A percentile compares a stretch with the other conserved stretches of the same genome.
These are phyloP conservation scores for Hafferia zeledoni DNA, from an alignment of 2,797 vertebrate genomes.

Conservation along the genomic window DNA sequence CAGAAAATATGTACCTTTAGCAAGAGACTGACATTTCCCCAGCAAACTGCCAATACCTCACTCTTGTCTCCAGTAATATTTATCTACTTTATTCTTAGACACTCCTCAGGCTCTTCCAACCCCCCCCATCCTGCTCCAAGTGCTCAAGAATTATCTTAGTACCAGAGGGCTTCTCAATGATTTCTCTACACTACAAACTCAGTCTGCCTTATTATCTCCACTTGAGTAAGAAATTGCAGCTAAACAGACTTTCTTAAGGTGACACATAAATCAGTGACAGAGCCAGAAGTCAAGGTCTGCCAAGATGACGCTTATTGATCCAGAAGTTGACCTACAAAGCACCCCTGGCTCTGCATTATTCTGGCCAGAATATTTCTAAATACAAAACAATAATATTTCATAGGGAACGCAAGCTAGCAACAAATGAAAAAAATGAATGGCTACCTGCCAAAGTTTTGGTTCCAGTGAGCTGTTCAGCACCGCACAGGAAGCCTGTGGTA, in stretches of 20 bases:
- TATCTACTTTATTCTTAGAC: conserved; percentile 9
- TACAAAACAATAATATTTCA: neutral
- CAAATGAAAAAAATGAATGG: neutral
- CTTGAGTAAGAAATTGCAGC: conserved; percentile 34
- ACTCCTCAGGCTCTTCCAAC: neutral
- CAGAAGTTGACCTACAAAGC: conserved; percentile 14
- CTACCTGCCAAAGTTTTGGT: conserved; percentile 3
- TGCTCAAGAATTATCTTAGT: conserved; percentile 22
- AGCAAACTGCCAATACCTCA: neutral
- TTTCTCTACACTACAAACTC: conserved; percentile 5
- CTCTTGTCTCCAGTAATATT: neutral
- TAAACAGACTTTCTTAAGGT: conserved; percentile 38
- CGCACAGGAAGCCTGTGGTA: neutral
- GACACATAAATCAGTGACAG: neutral
- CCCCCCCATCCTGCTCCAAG: neutral
- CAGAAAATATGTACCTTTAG: neutral
- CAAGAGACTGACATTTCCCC: neutral
- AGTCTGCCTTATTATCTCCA: conserved; percentile 31
- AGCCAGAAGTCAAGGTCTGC: conserved; percentile 29
- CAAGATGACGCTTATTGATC: neutral
- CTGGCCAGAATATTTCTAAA: neutral
- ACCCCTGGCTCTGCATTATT: neutral
- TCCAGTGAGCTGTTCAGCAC: neutral
- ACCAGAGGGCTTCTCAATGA: conserved; percentile 7
- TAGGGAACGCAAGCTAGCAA: neutral